A percentile compares a stretch with the other conserved stretches of the same genome.
Evolutionary conservation across 2,797 vertebrate species (phyloP).

Genomic region (Scolopax rusticola): DNA sequence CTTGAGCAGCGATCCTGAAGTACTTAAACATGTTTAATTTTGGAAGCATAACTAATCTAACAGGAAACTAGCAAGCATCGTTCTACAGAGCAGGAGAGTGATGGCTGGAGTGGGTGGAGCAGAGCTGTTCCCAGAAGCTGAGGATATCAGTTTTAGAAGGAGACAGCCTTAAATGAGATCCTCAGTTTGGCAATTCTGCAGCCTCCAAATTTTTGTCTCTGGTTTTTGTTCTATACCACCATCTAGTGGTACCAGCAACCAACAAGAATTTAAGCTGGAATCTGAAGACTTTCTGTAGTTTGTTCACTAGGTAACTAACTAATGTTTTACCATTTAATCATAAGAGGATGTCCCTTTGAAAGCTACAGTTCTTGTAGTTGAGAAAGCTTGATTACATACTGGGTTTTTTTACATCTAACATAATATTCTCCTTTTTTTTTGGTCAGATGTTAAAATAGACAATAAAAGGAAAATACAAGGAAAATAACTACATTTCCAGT

Average conservation of each 20-base stretch:
- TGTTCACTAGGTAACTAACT: not conserved
- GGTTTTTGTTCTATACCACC: not conserved
- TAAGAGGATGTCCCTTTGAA: not conserved
- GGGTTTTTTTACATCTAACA: not conserved
- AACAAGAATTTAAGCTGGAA: not conserved
- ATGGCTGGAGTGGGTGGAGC: not conserved
- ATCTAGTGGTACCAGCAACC: slow-evolving; percentile 13
- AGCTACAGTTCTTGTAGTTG: not conserved
- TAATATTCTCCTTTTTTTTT: not conserved
- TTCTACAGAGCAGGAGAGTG: not conserved
- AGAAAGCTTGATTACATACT: not conserved
- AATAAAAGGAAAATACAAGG: not conserved
- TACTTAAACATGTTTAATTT: not conserved
- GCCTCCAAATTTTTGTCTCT: not conserved
- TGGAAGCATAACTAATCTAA: not conserved
- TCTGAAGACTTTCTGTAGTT: not conserved
- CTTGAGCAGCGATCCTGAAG: not conserved
- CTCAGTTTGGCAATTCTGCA: not conserved
- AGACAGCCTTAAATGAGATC: not conserved
- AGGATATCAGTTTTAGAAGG: not conserved
- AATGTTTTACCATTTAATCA: not conserved
- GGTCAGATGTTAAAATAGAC: not conserved
- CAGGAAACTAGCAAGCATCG: not conserved
- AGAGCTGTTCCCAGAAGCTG: not conserved
- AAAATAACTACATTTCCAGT: not conserved